Evolutionary conservation across 1,140 invertebrate species (phyloP).

Genomic region (Helicoverpa armigera): DNA sequence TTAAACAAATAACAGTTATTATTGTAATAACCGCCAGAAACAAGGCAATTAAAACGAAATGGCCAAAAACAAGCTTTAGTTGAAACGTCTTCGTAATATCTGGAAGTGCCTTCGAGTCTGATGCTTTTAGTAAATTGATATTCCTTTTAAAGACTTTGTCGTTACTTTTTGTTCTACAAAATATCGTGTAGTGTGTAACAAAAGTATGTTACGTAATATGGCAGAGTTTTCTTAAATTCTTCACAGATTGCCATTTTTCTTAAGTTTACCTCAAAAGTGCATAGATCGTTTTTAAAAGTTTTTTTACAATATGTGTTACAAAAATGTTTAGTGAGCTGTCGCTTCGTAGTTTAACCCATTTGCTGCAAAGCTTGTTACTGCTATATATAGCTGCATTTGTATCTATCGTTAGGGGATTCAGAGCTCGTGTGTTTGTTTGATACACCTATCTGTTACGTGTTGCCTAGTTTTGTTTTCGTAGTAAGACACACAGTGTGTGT

Average conservation of each 20-base stretch:
- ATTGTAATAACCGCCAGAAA: background rate
- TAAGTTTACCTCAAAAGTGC: no score
- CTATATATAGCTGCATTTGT: no score
- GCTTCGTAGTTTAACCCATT: background rate
- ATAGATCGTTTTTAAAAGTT: no score
- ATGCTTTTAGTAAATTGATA: conserved; percentile 34
- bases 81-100: conserved; percentile 8
- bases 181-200: background rate
- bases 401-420: background rate
- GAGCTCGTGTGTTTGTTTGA: background rate
- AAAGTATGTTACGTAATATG: background rate
- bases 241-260: no score
- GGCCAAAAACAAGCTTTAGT: background rate
- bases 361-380: background rate
- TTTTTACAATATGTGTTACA: no score
- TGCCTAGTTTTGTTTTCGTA: background rate
- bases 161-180: background rate
- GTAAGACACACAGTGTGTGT: no score
- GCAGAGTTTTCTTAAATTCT: background rate
- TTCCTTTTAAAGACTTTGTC: conserved; percentile 9
- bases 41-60: conserved; percentile 13
- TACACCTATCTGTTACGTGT: background rate
- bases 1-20: conserved; percentile 3
- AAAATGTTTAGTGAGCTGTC: no score
- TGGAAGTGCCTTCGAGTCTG: background rate